These are phyloP conservation scores for Diarsia mendica DNA, from an alignment of 2,888 invertebrate species.

Conservation along the genomic window DNA sequence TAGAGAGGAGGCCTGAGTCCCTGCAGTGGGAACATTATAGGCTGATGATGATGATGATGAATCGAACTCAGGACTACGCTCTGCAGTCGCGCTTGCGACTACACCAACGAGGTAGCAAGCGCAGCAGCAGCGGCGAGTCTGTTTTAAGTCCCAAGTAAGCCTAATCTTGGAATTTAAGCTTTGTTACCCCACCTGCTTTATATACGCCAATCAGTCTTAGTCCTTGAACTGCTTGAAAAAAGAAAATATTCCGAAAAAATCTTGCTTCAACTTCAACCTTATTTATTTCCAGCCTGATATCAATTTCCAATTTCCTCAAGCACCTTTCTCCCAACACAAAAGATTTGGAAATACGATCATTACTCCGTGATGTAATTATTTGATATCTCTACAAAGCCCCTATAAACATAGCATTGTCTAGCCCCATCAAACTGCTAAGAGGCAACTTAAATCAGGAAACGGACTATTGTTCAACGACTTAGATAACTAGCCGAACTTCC, in stretches of 20 bases:
- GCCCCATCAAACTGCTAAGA: constrained; percentile 41
- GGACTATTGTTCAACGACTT: constrained; percentile 66
- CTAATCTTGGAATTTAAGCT: too few relatives aligned
- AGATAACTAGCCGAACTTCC: constrained; percentile 70
- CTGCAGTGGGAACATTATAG: too few relatives aligned
- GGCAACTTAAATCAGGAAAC: constrained; percentile 61
- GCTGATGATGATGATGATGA: too few relatives aligned
- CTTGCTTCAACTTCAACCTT: constrained; percentile 19
- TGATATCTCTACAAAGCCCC: constrained; percentile 48
- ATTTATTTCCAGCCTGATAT: constrained; percentile 47
- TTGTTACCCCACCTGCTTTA: too few relatives aligned
- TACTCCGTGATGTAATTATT: constrained; percentile 57
- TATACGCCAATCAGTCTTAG: too few relatives aligned
- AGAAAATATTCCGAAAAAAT: not conserved
- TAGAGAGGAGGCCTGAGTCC: too few relatives aligned
- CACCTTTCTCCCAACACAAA: constrained; percentile 34
- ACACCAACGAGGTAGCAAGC: too few relatives aligned
- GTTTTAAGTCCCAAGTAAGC: too few relatives aligned
- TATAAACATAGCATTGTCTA: constrained; percentile 52
- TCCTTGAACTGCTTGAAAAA: not conserved
- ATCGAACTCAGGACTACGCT: too few relatives aligned
- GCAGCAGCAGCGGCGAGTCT: too few relatives aligned
- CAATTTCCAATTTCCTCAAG: constrained; percentile 47
- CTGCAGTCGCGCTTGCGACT: too few relatives aligned
- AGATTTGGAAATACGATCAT: constrained; percentile 47